phyloP scores from a whole-genome alignment of 2,797 vertebrate genomes.

The Cercopithecus petaurista region DNA sequence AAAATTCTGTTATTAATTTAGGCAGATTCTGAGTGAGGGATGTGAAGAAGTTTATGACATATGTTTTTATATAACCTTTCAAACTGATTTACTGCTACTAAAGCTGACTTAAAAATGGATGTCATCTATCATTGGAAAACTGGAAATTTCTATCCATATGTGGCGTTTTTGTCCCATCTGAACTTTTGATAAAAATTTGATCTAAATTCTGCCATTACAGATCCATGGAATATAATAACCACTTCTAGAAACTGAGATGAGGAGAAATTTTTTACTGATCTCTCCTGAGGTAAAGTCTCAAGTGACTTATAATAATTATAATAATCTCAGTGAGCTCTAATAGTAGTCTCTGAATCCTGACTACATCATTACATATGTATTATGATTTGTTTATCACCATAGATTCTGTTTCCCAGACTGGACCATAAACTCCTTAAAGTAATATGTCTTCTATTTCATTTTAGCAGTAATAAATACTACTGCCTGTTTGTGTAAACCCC shows the following conservation, averaged over 20 bases:
- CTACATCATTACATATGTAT: neutral
- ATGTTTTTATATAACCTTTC: slow-evolving; percentile 14
- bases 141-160: neutral
- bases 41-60: neutral
- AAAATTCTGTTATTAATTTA: slow-evolving; percentile 31
- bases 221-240: neutral
- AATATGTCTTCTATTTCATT: neutral
- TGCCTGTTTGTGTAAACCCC: neutral
- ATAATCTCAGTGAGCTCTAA: neutral
- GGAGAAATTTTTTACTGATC: neutral
- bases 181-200: neutral
- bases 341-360: neutral
- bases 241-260: neutral
- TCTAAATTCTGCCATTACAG: neutral
- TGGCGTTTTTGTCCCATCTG: neutral
- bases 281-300: neutral
- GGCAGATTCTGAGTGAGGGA: neutral
- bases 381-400: neutral
- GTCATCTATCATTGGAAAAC: neutral
- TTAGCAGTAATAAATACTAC: neutral
- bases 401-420: neutral
- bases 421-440: neutral
- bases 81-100: neutral
- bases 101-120: slow-evolving; percentile 6
- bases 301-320: neutral